phyloP scores from a whole-genome alignment of 37 sponge, comb jelly and placozoan species.

The Hexactinellida sp. region DNA sequence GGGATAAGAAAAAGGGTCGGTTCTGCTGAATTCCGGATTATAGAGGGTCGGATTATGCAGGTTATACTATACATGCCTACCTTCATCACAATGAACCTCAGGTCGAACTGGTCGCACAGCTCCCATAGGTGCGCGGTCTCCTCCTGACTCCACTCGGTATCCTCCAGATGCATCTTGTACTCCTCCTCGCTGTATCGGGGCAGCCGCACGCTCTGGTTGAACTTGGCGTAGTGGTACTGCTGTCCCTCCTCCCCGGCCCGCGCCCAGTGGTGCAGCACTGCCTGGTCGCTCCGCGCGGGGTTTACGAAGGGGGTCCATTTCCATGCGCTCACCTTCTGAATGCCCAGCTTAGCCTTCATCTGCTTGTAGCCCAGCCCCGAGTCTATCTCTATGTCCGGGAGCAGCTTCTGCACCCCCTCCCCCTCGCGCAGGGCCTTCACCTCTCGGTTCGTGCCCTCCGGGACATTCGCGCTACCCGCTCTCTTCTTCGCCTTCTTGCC shows the following conservation, averaged over 20 bases:
- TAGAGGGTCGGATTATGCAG: too few species aligned
- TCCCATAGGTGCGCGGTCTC: conserved; percentile 78
- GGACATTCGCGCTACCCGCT: background rate
- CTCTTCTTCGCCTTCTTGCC: background rate
- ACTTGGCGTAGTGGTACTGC: conserved; percentile 68
- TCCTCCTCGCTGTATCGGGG: conserved; percentile 61
- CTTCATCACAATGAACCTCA: background rate
- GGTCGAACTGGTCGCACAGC: conserved; percentile 34
- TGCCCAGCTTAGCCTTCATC: conserved; percentile 58
- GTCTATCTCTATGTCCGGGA: conserved; percentile 19
- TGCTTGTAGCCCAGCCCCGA: conserved; percentile 68
- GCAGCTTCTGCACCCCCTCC: background rate
- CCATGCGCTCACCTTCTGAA: conserved; percentile 63
- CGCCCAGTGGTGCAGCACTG: conserved; percentile 62
- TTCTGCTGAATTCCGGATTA: too few species aligned
- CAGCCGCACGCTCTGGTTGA: conserved; percentile 39
- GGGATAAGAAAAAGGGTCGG: too few species aligned
- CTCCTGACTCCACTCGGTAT: conserved; percentile 50
- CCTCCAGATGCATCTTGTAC: conserved; percentile 29
- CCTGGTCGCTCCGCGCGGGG: conserved; percentile 59
- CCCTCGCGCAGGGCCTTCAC: conserved; percentile 50
- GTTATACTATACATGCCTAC: background rate
- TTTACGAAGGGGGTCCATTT: conserved; percentile 86
- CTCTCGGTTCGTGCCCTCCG: conserved; percentile 70
- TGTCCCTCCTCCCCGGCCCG: conserved; percentile 67